A percentile compares a stretch with the other conserved stretches of the same genome.
Conservation (phyloP, 2,113 vertebrate species). For the Isurus oxyrinchus region DNA sequence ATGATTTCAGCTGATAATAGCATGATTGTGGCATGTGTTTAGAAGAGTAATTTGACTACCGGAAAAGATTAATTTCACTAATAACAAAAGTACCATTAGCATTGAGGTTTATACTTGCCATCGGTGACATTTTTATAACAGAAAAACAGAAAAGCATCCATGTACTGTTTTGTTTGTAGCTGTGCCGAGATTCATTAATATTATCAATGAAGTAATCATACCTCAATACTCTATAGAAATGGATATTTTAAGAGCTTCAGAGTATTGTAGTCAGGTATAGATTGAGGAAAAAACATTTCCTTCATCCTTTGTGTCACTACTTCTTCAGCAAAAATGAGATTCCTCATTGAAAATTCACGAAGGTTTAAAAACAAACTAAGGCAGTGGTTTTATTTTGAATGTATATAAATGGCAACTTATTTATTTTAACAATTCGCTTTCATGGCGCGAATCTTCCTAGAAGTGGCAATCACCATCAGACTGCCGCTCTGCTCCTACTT, state of each 20-base stretch:
- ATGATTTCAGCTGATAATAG: conserved; percentile 31
- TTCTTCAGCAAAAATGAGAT: not conserved
- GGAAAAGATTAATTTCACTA: conserved; percentile 42
- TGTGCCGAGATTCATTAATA: conserved; percentile 18
- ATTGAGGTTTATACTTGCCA: not conserved
- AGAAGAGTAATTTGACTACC: conserved; percentile 42
- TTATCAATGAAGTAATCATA: conserved; percentile 37
- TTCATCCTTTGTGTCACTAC: not conserved
- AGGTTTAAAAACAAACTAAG: not conserved
- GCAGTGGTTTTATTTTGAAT: not conserved
- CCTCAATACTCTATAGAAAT: conserved; percentile 22
- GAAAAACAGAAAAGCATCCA: conserved; percentile 27
- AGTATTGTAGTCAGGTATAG: not conserved
- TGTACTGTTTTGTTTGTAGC: conserved; percentile 32
- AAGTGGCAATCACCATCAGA: too few relatives aligned
- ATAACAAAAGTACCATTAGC: conserved; percentile 42
- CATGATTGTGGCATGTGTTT: conserved; percentile 38
- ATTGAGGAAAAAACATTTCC: not conserved
- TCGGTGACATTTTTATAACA: conserved; percentile 23
- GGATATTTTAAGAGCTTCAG: conserved; percentile 17
- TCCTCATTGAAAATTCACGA: not conserved
- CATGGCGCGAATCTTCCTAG: too few relatives aligned
- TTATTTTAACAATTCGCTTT: not conserved
- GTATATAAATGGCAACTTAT: not conserved
- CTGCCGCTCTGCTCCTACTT: too few relatives aligned